These are phyloP conservation scores for Tetragonisca angustula DNA, from an alignment of 2,888 invertebrate species.

Conservation along the genomic window DNA sequence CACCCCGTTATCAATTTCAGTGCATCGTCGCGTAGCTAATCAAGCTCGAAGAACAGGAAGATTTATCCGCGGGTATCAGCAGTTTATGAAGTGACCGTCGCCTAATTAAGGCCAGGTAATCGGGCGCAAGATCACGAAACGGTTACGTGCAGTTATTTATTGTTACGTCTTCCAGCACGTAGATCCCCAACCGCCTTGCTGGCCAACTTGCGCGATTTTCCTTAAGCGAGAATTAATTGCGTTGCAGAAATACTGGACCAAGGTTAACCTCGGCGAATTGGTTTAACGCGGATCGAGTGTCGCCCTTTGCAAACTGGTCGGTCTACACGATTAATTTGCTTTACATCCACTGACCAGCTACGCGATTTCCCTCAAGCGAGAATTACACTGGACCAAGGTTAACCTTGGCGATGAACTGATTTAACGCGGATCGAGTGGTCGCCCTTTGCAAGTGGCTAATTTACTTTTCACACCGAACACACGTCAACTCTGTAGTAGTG, in stretches of 20 bases:
- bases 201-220: background rate
- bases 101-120: conserved; percentile 14
- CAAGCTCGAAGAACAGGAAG: background rate
- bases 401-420: background rate
- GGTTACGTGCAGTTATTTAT: conserved; percentile 50
- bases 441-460: background rate
- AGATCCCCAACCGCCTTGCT: background rate
- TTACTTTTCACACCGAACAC: background rate
- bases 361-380: background rate
- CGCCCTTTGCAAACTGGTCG: background rate
- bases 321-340: too few relatives aligned
- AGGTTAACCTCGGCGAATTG: background rate
- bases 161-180: conserved; percentile 10
- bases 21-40: too few relatives aligned
- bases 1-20: conserved; percentile 17
- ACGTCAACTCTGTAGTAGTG: too few relatives aligned
- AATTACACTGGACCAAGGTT: conserved; percentile 20
- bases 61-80: conserved; percentile 2
- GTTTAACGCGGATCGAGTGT: background rate
- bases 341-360: too few relatives aligned
- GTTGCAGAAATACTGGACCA: background rate
- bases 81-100: conserved; percentile 4
- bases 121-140: conserved; percentile 28
- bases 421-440: background rate
- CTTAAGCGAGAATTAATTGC: conserved; percentile 37